Percentiles rank a stretch among this genome's conserved stretches.
Evolutionary conservation across 1,140 invertebrate genomes (phyloP).

Genomic region (Drosophila ficusphila): DNA sequence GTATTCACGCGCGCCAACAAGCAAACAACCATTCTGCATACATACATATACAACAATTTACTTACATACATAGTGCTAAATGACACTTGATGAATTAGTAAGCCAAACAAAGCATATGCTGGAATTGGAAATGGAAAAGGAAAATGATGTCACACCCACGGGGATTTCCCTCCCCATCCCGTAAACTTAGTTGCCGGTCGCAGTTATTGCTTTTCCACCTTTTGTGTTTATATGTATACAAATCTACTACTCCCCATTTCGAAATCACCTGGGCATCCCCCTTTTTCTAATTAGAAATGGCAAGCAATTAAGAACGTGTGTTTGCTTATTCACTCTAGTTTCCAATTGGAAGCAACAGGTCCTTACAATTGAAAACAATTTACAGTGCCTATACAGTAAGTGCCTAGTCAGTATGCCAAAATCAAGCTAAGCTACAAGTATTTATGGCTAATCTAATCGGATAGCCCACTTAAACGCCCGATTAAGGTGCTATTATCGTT

Average conservation of each 20-base stretch:
- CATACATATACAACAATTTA: not conserved
- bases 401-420: not conserved
- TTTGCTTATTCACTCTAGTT: not conserved
- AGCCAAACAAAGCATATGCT: conserved; percentile 30
- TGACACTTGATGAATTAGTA: conserved; percentile 49
- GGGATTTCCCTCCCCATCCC: not conserved
- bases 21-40: not conserved
- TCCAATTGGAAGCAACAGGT: conserved; percentile 19
- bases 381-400: no score
- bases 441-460: conserved; percentile 44
- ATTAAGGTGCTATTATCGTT: conserved; percentile 37
- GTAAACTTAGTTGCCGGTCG: conserved; percentile 32
- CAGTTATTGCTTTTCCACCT: conserved; percentile 34
- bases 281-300: conserved; percentile 22
- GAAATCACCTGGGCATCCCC: conserved; percentile 21
- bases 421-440: not conserved
- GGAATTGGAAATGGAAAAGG: conserved; percentile 16
- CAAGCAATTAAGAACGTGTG: conserved; percentile 10
- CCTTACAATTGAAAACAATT: not conserved
- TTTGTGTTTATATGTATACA: conserved; percentile 10
- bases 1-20: conserved; percentile 4
- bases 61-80: not conserved
- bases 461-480: conserved; percentile 31
- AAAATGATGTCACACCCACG: conserved; percentile 33
- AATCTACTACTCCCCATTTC: not conserved